Evolutionary conservation across 2,797 vertebrate species (phyloP), one percentile per base, ranked within the genome.

Genomic region (Sebastes nivosus): DNA sequence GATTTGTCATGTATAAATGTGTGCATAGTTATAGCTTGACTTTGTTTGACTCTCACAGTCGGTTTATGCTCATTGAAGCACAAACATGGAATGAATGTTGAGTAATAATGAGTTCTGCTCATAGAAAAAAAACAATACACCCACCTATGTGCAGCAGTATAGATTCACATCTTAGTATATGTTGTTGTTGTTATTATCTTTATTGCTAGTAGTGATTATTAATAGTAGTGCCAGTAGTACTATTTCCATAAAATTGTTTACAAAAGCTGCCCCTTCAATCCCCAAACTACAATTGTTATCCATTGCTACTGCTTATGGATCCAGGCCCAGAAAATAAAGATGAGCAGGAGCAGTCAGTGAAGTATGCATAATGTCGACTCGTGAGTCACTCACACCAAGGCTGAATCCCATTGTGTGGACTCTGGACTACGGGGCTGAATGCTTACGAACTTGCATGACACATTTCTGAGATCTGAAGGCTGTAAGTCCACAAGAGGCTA

Each of bases 341-440:
- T 81, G 83, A 83, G 66, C 70, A 72, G 72, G 18, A 60, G 61
- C 72, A 75, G 66, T 66, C 68, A 81, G 70, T 68, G 38, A 52
- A 75, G 70, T 69, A 54, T 78, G 72, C 78, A 72, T 79, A 80
- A 72, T 74, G 79, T 58, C 34, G 60, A 81, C 27, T 54, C 22
- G 42, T 87, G 87, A 91, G 63, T 91, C 86, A 90, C 75, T 67
- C 81, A 74, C 80, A 82, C 71, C 73, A 65, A 85, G 82, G 66
- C 82, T 82, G 67, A 87, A 82, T 87, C 76, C 71, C 79, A 82
- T 85, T 88, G 83, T 89, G 81, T 80, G 72, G 74, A 86, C 78
- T 73, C 67, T 61, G 76, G 77, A 86, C 81, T 79, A 75, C 88
- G 71, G 75, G 80, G 64, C 78, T 76, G 79, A 81, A 76, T 6